phyloP scores from a whole-genome alignment of 2,113 vertebrate genomes.

The Agelaius tricolor region DNA sequence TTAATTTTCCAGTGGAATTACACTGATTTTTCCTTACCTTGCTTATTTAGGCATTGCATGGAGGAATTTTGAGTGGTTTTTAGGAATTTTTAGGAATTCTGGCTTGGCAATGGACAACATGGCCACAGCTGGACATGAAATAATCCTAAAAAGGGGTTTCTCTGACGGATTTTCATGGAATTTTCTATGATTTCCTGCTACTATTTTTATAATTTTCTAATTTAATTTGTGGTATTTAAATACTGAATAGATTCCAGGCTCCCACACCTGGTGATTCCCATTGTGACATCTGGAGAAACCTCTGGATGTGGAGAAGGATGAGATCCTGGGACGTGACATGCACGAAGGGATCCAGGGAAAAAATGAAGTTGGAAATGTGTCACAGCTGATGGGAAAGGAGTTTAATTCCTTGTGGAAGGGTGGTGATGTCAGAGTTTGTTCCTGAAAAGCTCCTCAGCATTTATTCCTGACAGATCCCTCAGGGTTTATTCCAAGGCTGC shows the following conservation, averaged over 20 bases:
- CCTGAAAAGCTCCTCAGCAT: neutral
- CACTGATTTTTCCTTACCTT: neutral
- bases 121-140: neutral
- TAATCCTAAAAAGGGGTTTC: neutral
- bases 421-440: neutral
- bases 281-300: neutral
- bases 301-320: neutral
- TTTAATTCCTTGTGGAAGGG: fast-evolving
- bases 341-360: fast-evolving
- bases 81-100: neutral
- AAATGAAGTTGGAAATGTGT: neutral
- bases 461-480: no score
- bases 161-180: neutral
- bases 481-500: neutral
- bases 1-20: neutral
- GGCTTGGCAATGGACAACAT: fast-evolving
- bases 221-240: neutral
- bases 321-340: fast-evolving
- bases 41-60: neutral
- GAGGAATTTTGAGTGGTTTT: neutral
- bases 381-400: neutral
- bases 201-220: fast-evolving
- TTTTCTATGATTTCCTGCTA: fast-evolving
- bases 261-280: fast-evolving
- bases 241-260: neutral